phyloP scores from a whole-genome alignment of 2,797 vertebrate genomes.

The Malurus leucopterus region DNA sequence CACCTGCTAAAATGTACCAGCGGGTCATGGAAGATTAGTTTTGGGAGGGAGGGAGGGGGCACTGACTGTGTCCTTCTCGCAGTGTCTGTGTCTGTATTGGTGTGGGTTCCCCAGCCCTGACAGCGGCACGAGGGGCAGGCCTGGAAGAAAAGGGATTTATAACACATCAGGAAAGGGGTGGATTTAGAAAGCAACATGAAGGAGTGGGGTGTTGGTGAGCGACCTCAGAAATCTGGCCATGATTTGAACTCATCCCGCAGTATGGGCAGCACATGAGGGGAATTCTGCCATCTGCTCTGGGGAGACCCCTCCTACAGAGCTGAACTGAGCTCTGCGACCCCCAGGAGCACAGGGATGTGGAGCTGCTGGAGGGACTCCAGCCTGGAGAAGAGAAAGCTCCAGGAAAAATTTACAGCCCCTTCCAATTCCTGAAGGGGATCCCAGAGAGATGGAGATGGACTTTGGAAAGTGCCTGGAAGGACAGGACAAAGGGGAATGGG shows the following conservation, averaged over 20 bases:
- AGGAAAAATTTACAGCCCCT: background rate
- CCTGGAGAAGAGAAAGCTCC: background rate
- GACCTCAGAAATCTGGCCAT: background rate
- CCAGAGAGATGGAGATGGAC: background rate
- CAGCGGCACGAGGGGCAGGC: background rate
- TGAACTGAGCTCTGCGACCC: background rate
- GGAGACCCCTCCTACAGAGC: background rate
- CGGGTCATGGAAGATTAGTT: background rate
- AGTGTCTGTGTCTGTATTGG: fast-evolving
- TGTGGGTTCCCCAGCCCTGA: background rate
- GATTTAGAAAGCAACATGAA: background rate
- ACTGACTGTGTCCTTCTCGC: fast-evolving
- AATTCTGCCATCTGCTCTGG: background rate
- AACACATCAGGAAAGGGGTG: background rate
- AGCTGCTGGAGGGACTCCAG: background rate
- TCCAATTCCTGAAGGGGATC: background rate
- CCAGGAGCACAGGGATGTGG: too few species aligned
- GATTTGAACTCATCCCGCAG: background rate
- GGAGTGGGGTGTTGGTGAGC: background rate
- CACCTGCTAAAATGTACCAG: background rate
- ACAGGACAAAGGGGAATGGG: background rate
- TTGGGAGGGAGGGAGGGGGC: too few species aligned
- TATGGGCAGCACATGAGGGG: background rate
- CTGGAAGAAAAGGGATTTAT: background rate
- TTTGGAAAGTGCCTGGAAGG: background rate